Base-by-base conservation (phyloP, 1,140 invertebrate species). In the Nylanderia fulva region DNA sequence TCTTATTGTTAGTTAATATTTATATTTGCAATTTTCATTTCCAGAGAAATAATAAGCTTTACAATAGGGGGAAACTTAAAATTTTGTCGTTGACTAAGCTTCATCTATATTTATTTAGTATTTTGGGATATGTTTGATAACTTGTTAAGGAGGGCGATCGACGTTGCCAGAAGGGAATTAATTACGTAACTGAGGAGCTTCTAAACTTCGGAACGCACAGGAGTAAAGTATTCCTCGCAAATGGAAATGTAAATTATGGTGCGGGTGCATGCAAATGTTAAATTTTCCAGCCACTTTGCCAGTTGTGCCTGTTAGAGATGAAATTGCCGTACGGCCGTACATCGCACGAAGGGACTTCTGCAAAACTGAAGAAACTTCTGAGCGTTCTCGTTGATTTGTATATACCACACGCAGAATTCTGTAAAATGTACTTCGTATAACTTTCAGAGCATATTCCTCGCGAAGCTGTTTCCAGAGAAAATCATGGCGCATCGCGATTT, bases 301-400 rank as follows among this genome's bases (percentile, higher is more conserved):
- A 15, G 77, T 69, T 80, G 24, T 80, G 36, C 77, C 39, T 69
- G 63, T 80, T 42, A 80, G 64, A 71, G 24, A 69, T 58, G 64
- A 80, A 80, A 80, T 80, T 80, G 48, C 36, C 54, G 68, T 13
- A n/a, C 54, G 48, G 36, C 52, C 18, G 58, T 48, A 48, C 36
- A 58, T 80, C 64, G 18, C 52, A 80, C 48, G 69, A 80, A 80
- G 58, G 58, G 74, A 56, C 68, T 88, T 84, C 36, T 76, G 60
- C 45, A 66, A 68, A 66, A 58, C 60, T 7, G 42, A 60, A 71
- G 64, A 71, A 85, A 79, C 85, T 82, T 27, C 33, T 42, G 21
- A 60, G n/a, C 66, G 15, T 48, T 48, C 45, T n/a, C 56, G 77
- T 71, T 80, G 77, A 80, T 80, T 71, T 80, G 77, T 69, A 36